Conservation (phyloP, 2,113 vertebrate species). For the Rostratula benghalensis region DNA sequence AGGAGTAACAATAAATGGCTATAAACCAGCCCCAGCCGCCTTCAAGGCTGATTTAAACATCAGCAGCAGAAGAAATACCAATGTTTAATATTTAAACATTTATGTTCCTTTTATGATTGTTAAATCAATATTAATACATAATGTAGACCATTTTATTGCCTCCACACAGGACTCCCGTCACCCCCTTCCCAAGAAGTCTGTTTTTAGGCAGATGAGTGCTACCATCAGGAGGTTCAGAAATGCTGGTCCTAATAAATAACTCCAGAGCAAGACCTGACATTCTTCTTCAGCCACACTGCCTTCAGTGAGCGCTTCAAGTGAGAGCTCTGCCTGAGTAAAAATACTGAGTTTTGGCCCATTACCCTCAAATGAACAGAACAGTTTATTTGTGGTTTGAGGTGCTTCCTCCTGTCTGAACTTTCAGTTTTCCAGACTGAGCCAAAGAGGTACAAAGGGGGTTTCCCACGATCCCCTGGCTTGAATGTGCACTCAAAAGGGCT, state of each 20-base stretch:
- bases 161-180: not conserved
- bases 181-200: not conserved
- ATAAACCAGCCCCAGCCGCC: constrained; percentile 7
- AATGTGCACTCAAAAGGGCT: not conserved
- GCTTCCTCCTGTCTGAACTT: constrained; percentile 45
- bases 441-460: not conserved
- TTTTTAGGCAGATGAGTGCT: not conserved
- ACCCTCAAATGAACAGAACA: constrained; percentile 40
- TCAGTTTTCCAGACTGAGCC: not conserved
- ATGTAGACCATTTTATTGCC: constrained; percentile 47
- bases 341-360: constrained; percentile 30
- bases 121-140: constrained; percentile 49
- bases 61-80: constrained; percentile 34
- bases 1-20: constrained; percentile 3
- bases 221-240: not conserved
- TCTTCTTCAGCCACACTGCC: constrained; percentile 8
- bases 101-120: constrained; percentile 51
- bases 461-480: not conserved
- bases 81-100: constrained; percentile 66
- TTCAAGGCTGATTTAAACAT: constrained; percentile 49
- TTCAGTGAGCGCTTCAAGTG: not conserved
- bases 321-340: constrained; percentile 28
- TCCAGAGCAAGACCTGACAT: not conserved
- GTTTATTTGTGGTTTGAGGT: constrained; percentile 50
- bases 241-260: not conserved